Evolutionary conservation across 2,113 vertebrate species (phyloP).

Genomic region (Passer montanus): DNA sequence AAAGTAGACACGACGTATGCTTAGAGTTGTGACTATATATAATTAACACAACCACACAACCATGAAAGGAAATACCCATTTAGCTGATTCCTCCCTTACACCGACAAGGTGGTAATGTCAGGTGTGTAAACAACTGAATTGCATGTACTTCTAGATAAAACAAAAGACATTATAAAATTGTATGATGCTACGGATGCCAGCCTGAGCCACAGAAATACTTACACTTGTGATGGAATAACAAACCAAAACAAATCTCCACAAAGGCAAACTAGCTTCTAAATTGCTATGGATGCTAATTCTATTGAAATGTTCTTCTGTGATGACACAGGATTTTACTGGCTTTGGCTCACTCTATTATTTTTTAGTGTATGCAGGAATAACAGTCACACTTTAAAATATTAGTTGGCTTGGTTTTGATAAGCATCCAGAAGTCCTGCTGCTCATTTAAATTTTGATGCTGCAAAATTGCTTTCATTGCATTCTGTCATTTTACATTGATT

Average conservation of each 20-base stretch:
- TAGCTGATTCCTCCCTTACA: neutral
- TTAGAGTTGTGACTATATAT: neutral
- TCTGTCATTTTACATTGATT: constrained; percentile 48
- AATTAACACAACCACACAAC: neutral
- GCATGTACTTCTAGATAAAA: neutral
- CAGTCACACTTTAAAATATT: neutral
- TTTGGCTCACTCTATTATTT: neutral
- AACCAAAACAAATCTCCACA: neutral
- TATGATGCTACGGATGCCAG: neutral
- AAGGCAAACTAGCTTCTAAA: neutral
- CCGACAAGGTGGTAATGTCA: neutral
- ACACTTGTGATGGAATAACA: neutral
- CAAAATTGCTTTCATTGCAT: constrained; percentile 40
- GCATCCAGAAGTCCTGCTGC: neutral
- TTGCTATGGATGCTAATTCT: neutral
- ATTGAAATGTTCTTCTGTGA: neutral
- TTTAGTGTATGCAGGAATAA: neutral
- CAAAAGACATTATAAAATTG: neutral
- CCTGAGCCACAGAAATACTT: neutral
- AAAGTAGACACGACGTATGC: too few species aligned
- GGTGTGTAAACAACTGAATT: neutral
- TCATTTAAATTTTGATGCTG: constrained; percentile 37
- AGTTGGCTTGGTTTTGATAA: constrained; percentile 12
- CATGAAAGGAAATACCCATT: neutral
- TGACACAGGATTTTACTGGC: neutral